Conservation (phyloP, 2,797 vertebrate genomes). For the Nannoperca obscura region DNA sequence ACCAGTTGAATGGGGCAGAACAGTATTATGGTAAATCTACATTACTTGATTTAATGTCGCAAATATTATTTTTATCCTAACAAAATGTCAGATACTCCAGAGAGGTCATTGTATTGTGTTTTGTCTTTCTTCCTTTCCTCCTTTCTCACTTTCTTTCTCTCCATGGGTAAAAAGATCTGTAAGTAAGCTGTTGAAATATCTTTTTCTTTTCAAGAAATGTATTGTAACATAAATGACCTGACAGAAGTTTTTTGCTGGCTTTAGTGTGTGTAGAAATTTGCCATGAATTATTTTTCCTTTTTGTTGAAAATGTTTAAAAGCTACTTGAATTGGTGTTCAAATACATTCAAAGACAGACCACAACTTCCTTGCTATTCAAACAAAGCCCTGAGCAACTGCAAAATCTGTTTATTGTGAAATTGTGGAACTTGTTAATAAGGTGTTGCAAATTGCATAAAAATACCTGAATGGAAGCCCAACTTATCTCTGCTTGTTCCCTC, state of each 20-base stretch:
- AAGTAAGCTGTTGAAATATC: background rate
- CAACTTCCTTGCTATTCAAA: conserved; percentile 9
- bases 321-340: background rate
- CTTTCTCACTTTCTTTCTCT: background rate
- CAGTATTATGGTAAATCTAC: background rate
- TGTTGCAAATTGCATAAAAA: background rate
- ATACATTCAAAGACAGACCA: background rate
- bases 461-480: conserved; percentile 30
- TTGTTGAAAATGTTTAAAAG: no score
- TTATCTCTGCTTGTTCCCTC: conserved; percentile 25
- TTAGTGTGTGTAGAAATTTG: background rate
- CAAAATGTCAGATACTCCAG: conserved; percentile 13
- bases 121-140: background rate
- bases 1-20: conserved; percentile 1
- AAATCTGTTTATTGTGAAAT: background rate
- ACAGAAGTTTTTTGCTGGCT: background rate
- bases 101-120: conserved; percentile 23
- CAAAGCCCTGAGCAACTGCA: background rate
- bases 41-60: background rate
- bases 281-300: background rate
- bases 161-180: background rate
- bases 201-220: background rate
- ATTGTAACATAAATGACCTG: background rate
- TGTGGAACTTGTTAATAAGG: background rate
- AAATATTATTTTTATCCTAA: background rate